These are phyloP conservation scores for Heliconius erato DNA, from an alignment of 2,888 invertebrate genomes.

Conservation along the genomic window DNA sequence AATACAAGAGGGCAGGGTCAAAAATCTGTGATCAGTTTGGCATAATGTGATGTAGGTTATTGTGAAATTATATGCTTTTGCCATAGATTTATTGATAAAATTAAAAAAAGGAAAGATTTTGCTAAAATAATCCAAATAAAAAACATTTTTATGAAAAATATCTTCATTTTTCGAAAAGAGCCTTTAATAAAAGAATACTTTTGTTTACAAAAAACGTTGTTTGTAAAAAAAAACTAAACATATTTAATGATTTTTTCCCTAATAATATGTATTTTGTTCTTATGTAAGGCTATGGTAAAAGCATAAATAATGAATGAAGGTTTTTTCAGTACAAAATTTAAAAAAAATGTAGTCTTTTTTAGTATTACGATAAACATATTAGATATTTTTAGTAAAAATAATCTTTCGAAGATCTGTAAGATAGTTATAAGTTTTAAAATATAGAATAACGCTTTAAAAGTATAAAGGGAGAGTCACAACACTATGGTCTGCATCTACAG, in stretches of 20 bases:
- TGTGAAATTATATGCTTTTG: constrained; percentile 26
- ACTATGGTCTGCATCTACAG: neutral
- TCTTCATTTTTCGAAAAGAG: no score
- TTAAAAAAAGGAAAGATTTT: neutral
- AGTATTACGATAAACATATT: constrained; percentile 52
- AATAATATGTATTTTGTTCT: no score
- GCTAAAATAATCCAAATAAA: no score
- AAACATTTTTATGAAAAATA: no score
- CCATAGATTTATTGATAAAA: constrained; percentile 39
- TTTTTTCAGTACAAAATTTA: constrained; percentile 82
- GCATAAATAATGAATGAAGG: constrained; percentile 46
- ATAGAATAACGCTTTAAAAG: constrained; percentile 10
- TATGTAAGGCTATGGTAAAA: constrained; percentile 27
- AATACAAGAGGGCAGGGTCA: constrained; percentile 69
- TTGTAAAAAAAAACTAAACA: no score
- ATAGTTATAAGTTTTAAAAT: constrained; percentile 25
- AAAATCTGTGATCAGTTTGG: constrained; percentile 79
- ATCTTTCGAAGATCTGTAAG: constrained; percentile 38
- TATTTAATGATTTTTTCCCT: no score
- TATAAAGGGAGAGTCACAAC: neutral
- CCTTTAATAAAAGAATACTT: no score
- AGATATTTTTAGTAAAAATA: constrained; percentile 51
- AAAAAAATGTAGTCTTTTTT: constrained; percentile 46
- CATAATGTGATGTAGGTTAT: constrained; percentile 78
- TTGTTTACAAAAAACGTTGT: no score